Base-by-base conservation (phyloP, 2,797 vertebrate species). In the Alfaro cultratus region DNA sequence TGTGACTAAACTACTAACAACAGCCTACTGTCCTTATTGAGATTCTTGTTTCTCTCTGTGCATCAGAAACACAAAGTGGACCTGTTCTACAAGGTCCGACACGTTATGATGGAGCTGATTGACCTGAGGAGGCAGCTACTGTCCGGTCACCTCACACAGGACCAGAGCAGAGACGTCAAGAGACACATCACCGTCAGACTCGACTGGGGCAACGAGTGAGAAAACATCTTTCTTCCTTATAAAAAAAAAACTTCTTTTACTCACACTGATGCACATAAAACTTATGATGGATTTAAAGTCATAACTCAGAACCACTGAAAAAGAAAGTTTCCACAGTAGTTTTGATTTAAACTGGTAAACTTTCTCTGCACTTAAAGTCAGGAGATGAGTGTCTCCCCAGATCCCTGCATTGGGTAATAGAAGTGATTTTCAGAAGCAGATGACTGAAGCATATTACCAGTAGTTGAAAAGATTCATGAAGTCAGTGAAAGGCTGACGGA, bases 191-290 rank as follows among this genome's bases (percentile, higher is more conserved):
- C 98, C 9, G 97, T 98, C 81, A 95, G 98, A 18, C 96, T 99
- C 82, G 98, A 99, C 76, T 99, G 98, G 98, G 98, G 98, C 93
- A 99, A 99, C 16, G 98, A 99, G 98, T 99, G 93, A 97, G 98
- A 91, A 36, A 3, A 47, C 68, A 31, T 49, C 70, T 43, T 2
- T 23, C 72, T 34, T 45, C 60, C 16, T 1, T 12, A 16, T 3
- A 46, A 6, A 53, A 9, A 34, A 34, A 34, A 34, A 34, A 34
- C 68, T 36, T 73, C 2, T 49, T 31, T 47, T 16, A 78, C 45
- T 70, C n/a, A 77, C 51, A 75, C 39, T 13, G 26, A 41, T 10
- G 23, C 29, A n/a, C 0, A 46, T 46, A 34, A 70, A n/a, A 71
- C 41, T 18, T 15, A 29, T 3, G 0, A 29, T 46, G n/a, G 43